Conservation (phyloP, 2,113 vertebrate species). For the Sander vitreus region DNA sequence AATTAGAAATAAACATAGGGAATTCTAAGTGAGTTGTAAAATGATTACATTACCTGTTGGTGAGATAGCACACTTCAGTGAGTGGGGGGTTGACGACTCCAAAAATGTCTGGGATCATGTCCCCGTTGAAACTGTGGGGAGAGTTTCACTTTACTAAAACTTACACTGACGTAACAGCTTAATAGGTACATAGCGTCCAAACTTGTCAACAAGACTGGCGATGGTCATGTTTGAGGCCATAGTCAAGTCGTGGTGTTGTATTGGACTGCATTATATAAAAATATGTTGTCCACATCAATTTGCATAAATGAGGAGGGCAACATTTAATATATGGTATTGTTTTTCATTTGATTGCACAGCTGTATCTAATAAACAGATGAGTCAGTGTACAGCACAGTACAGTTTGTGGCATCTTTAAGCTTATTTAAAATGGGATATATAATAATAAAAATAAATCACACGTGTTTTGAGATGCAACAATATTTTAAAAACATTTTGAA, state of each 20-base stretch:
- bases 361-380: not conserved
- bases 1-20: not conserved
- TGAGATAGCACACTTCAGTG: constrained; percentile 87
- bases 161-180: not conserved
- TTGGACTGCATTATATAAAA: not conserved
- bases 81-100: constrained; percentile 76
- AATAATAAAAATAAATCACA: not conserved
- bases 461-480: not conserved
- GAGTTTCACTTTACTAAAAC: not conserved
- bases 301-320: not conserved
- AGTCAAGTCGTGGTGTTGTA: not conserved
- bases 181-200: not conserved
- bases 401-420: not conserved
- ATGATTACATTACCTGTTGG: constrained; percentile 78
- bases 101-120: constrained; percentile 96
- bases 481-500: not conserved
- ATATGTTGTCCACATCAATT: not conserved
- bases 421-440: not conserved
- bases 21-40: not conserved
- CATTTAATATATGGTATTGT: not conserved
- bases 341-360: not conserved
- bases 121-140: constrained; percentile 92
- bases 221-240: not conserved
- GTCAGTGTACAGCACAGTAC: not conserved
- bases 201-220: not conserved